Conservation (phyloP, 2,113 vertebrate species). For the chimpanzee (Pan troglodytes) region DNA sequence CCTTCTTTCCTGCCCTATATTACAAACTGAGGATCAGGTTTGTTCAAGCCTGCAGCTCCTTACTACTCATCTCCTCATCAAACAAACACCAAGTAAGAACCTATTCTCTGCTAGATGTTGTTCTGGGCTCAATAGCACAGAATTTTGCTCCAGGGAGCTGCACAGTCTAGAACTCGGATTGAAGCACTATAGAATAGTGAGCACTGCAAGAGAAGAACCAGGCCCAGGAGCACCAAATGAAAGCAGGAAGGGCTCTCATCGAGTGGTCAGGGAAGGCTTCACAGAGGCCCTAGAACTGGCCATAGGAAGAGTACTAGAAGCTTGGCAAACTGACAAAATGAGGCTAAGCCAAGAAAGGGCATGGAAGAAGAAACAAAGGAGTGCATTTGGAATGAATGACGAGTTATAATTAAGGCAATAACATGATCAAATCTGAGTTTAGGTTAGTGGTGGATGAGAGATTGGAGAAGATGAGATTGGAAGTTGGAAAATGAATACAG, state of each 20-base stretch:
- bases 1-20: neutral
- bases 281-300: neutral
- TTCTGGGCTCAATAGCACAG: neutral
- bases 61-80: neutral
- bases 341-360: neutral
- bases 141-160: neutral
- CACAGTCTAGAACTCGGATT: neutral
- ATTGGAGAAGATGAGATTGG: conserved; percentile 1
- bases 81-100: neutral
- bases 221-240: neutral
- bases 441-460: neutral
- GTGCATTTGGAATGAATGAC: neutral
- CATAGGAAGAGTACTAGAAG: conserved; percentile 7
- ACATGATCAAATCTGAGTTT: conserved; percentile 11
- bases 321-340: neutral
- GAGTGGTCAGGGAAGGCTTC: conserved; percentile 7
- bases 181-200: neutral
- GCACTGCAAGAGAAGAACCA: neutral
- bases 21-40: conserved; percentile 11
- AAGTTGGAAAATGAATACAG: neutral
- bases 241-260: neutral
- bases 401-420: conserved; percentile 31
- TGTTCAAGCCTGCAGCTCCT: neutral
- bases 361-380: neutral
- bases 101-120: neutral